Base-by-base conservation (phyloP, 2,797 vertebrate species). In the Mus caroli region DNA sequence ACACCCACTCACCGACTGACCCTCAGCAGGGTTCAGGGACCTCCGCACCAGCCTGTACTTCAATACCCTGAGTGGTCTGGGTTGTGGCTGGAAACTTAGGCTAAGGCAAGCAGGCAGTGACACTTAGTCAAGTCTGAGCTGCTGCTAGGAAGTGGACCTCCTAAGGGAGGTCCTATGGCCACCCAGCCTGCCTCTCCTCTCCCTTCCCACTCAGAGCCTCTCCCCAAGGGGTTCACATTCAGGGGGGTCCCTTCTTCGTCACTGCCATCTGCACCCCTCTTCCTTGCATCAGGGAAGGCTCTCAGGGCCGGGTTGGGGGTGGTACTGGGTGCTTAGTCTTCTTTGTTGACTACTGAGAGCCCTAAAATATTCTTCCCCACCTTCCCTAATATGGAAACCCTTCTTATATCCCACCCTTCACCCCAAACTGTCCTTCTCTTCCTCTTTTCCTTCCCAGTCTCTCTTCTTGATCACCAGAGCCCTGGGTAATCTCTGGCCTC, bases 1-100 rank as follows among this genome's bases (percentile, higher is more conserved):
- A 40, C 0, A 3, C 2, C 31, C 28, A 26, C 78, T 67, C 6
- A 0, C 43, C 14, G 34, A 31, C 26, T 43, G 2, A 26, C 43
- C 28, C 43, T 64, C 56, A 15, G 15, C 13, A n/a, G 1, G 64
- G 31, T 73, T 87, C 6, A 50, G 50, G 43, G 82, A 80, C 34
- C 15, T 80, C 60, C 67, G 56, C 37, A 6, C 56, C 90, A 79
- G 91, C 86, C 87, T 52, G 28, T 91, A 28, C 86, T 5, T 15
- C 79, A 75, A 15, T 19, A n/a, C 17, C 8, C 62, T 0, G 2
- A 73, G 88, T 0, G 0, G 6, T 40, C 89, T 34, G 19, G 54
- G 43, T n/a, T 43, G 58, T 88, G 46, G 8, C 88, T n/a, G 24
- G 62, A 92, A 79, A 56, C 22, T 0, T 0, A 60, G 56, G 52